Base-by-base conservation (phyloP, 1,140 invertebrate species). In the Atopsyche davidsoni region DNA sequence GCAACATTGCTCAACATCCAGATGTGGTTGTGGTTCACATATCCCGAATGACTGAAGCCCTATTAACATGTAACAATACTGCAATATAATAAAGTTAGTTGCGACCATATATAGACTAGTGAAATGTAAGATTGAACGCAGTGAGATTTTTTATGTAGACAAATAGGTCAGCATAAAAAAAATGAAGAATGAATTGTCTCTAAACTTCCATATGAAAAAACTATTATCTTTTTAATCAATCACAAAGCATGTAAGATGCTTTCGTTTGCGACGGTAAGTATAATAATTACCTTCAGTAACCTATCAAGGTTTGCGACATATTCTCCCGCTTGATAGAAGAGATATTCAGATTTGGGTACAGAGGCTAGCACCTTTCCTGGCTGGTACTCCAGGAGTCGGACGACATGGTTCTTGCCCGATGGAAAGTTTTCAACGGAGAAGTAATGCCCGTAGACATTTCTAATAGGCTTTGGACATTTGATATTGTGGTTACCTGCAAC, bases 1-100 rank as follows among this genome's bases (percentile, higher is more conserved):
- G 86, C 80, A 0, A 85, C 69, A 24, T 78, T 76, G 6, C 69
- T 66, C 51, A 93, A 61, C 75, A 79, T 82, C 89, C 89, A 94
- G 1, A 87, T 63, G 1, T 77, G 78, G 42, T 75, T 75, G 51
- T 83, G 77, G 11, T 63, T 67, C 1, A 81, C 75, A 51, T 83
- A 82, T 2, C 76, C 86, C 1, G 79, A 72, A 65, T 90, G 83
- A 44, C 78, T 69, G 66, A 89, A 92, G 46, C 69, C 73, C 81
- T 84, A 59, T 3, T 64, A 63, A 35, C n/a, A n/a, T n/a, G n/a
- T n/a, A n/a, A 18, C 6, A n/a, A 38, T 38, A 9, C 6, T 13
- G 7, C 7, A 13, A 7, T 14, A 13, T 38, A 7, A 7, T 38
- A 13, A 9, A 7, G 10, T n/a, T 38, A 13, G 7, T 14, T 38